Percentiles rank a stretch among this genome's conserved stretches.
Evolutionary conservation across 2,797 vertebrate species (phyloP).

Genomic region (Knipowitschia caucasica): DNA sequence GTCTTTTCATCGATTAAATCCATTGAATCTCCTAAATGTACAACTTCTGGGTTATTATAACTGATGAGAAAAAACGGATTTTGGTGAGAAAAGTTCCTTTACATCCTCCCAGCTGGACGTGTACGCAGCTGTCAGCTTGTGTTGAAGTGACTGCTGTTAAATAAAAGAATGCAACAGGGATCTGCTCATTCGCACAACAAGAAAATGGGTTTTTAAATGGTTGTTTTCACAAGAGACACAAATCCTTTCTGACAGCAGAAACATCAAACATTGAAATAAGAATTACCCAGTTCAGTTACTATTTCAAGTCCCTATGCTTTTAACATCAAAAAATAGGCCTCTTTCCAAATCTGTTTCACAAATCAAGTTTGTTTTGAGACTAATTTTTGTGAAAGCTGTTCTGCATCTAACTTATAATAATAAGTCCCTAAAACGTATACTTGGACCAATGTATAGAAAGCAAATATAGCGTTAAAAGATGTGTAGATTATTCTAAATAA

Average conservation of each 20-base stretch:
- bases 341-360: neutral
- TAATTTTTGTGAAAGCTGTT: no score
- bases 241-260: conserved; percentile 20
- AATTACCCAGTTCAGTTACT: neutral
- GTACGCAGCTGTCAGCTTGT: conserved; percentile 33
- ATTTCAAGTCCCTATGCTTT: neutral
- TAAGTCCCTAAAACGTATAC: no score
- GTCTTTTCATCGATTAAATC: no score
- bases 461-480: no score
- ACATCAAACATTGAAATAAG: neutral
- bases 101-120: conserved; percentile 16
- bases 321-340: neutral
- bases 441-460: no score
- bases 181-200: conserved; percentile 4
- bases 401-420: no score
- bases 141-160: conserved; percentile 18
- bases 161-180: conserved; percentile 8
- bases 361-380: no score
- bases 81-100: neutral
- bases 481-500: no score
- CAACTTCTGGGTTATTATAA: neutral
- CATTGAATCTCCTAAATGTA: no score
- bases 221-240: conserved; percentile 13
- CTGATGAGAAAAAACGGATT: neutral
- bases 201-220: conserved; percentile 13